Conservation (phyloP, 2,797 vertebrate species). For the Pelodytes ibericus region DNA sequence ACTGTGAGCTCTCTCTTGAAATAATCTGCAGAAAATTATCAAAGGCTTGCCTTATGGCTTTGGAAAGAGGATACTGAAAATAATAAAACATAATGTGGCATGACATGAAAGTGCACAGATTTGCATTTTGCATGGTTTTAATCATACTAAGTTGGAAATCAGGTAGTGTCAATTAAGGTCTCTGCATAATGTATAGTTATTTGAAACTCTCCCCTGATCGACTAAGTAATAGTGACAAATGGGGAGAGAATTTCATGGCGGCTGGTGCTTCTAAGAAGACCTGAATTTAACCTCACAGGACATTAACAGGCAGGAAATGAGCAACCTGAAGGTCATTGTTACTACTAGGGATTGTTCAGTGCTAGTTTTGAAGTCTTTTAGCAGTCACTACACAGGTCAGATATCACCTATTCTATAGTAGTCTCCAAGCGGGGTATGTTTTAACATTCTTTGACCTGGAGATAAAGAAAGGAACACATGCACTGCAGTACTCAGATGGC, state of each 20-base stretch:
- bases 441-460: not conserved
- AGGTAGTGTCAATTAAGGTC: constrained; percentile 55
- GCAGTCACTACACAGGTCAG: constrained; percentile 18
- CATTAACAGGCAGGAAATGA: constrained; percentile 53
- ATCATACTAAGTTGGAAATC: constrained; percentile 50
- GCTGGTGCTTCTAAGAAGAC: constrained; percentile 52
- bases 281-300: constrained; percentile 53
- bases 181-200: constrained; percentile 54
- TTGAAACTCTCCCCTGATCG: constrained; percentile 54
- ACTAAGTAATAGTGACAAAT: constrained; percentile 58
- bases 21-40: constrained; percentile 54
- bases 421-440: not conserved
- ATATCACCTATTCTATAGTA: constrained; percentile 10
- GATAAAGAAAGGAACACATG: constrained; percentile 8
- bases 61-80: constrained; percentile 53
- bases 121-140: constrained; percentile 53
- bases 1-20: constrained; percentile 39
- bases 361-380: constrained; percentile 31
- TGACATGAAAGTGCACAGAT: constrained; percentile 55
- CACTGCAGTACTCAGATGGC: not conserved
- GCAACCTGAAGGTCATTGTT: constrained; percentile 50
- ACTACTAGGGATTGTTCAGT: constrained; percentile 28
- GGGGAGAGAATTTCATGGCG: constrained; percentile 56
- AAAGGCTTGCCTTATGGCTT: constrained; percentile 48
- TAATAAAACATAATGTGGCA: constrained; percentile 57